These are phyloP conservation scores for Smutsia temminckii DNA, from an alignment of 2,797 vertebrate species.

Conservation along the genomic window DNA sequence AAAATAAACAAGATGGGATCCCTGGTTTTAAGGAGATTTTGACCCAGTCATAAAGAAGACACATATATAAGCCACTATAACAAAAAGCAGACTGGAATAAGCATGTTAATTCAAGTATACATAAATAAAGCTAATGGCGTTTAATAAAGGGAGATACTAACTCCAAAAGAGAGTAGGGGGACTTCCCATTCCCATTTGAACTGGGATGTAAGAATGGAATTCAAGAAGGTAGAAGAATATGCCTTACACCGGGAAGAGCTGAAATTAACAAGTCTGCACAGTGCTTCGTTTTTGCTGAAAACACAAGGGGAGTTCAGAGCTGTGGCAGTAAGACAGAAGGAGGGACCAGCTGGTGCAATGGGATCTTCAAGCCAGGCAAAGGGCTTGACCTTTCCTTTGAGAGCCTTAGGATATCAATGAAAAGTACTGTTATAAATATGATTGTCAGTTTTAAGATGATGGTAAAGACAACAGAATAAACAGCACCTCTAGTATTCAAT, in stretches of 20 bases:
- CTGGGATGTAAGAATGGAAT: not conserved
- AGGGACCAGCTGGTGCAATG: not conserved
- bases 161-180: not conserved
- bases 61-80: not conserved
- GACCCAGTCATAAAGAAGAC: not conserved
- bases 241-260: not conserved
- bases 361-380: not conserved
- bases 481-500: not conserved
- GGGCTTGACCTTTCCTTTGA: not conserved
- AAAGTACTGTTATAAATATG: not conserved
- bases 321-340: not conserved
- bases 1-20: constrained; percentile 41
- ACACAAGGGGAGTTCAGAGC: not conserved
- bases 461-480: not conserved
- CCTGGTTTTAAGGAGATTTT: not conserved
- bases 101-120: constrained; percentile 15
- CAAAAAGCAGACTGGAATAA: not conserved
- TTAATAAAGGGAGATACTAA: constrained; percentile 20
- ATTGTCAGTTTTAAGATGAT: constrained; percentile 29
- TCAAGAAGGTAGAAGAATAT: not conserved
- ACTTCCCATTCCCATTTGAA: constrained; percentile 1
- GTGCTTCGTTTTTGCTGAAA: not conserved
- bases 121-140: not conserved
- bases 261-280: not conserved
- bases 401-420: not conserved